Evolutionary conservation across 2,797 vertebrate genomes (phyloP).

Genomic region (Fratercula arctica): DNA sequence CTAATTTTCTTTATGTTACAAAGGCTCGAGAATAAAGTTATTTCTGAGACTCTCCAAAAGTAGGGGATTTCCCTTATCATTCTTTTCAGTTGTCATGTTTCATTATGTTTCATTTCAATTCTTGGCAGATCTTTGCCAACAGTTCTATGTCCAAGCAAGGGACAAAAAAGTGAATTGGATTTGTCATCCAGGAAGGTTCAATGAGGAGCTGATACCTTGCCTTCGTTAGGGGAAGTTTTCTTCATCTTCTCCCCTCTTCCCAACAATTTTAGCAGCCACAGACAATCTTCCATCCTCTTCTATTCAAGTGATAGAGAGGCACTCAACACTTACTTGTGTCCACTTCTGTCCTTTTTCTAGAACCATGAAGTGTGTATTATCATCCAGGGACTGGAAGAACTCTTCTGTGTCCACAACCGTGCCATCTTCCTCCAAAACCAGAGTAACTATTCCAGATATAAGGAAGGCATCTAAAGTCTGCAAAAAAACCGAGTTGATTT

Average conservation of each 20-base stretch:
- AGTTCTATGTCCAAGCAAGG: not conserved
- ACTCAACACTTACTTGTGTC: slow-evolving; percentile 73
- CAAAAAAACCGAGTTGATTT: not conserved
- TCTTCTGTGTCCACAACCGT: slow-evolving; percentile 86
- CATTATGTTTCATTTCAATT: not conserved
- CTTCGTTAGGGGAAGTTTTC: not conserved
- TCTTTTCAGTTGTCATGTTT: not conserved
- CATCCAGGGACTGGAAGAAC: slow-evolving; percentile 82
- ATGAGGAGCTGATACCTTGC: not conserved
- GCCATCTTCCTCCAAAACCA: slow-evolving; percentile 89
- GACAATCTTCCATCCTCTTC: not conserved
- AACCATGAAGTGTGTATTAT: slow-evolving; percentile 82
- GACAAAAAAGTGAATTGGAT: not conserved
- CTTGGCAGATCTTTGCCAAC: not conserved
- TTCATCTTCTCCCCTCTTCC: not conserved
- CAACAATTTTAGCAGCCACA: not conserved
- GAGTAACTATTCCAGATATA: slow-evolving; percentile 75
- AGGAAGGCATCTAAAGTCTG: slow-evolving; percentile 81
- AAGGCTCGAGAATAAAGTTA: not conserved
- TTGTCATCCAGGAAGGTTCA: not conserved
- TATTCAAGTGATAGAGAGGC: not conserved
- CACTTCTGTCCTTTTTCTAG: slow-evolving; percentile 83
- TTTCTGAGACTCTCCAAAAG: not conserved
- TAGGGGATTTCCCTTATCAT: not conserved
- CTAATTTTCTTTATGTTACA: not conserved